Evolutionary conservation across 1,140 invertebrate genomes (phyloP).

Genomic region (Zaprionus capensis): DNA sequence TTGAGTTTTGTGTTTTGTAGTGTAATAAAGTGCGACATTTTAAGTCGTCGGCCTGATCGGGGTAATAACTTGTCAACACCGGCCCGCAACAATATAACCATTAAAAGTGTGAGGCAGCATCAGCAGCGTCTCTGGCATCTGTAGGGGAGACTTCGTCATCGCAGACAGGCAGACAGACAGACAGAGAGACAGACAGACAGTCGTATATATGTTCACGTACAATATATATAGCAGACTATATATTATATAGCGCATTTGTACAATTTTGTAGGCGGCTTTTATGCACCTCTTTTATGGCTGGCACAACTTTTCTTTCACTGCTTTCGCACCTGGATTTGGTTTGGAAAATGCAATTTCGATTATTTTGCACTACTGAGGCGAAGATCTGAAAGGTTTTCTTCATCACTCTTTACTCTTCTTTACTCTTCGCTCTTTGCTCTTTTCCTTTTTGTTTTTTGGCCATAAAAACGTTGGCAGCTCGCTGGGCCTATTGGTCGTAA

Average conservation of each 20-base stretch:
- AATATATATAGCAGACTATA: constrained; percentile 10
- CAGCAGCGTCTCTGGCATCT: background rate
- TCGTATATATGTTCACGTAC: constrained; percentile 1
- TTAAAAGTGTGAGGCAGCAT: constrained; percentile 44
- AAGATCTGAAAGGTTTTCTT: constrained; percentile 31
- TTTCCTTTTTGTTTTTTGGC: constrained; percentile 37
- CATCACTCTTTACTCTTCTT: background rate
- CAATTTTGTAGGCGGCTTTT: constrained; percentile 8
- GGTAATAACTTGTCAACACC: constrained; percentile 81
- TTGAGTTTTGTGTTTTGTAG: constrained; percentile 80
- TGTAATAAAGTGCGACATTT: constrained; percentile 83
- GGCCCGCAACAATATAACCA: constrained; percentile 59
- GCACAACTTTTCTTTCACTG: background rate
- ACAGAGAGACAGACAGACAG: constrained; percentile 1
- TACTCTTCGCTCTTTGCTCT: background rate
- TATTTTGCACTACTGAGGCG: constrained; percentile 28
- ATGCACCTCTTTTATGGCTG: background rate
- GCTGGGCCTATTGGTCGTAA: constrained; percentile 70
- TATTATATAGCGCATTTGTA: background rate
- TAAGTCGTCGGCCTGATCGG: constrained; percentile 73
- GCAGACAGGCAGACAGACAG: background rate
- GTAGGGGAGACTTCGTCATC: constrained; percentile 39
- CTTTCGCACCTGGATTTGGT: background rate
- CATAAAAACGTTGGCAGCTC: constrained; percentile 73
- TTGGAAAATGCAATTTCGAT: constrained; percentile 3